These are phyloP conservation scores for Drosophila prolongata DNA, from an alignment of 2,888 invertebrate genomes.

Conservation along the genomic window DNA sequence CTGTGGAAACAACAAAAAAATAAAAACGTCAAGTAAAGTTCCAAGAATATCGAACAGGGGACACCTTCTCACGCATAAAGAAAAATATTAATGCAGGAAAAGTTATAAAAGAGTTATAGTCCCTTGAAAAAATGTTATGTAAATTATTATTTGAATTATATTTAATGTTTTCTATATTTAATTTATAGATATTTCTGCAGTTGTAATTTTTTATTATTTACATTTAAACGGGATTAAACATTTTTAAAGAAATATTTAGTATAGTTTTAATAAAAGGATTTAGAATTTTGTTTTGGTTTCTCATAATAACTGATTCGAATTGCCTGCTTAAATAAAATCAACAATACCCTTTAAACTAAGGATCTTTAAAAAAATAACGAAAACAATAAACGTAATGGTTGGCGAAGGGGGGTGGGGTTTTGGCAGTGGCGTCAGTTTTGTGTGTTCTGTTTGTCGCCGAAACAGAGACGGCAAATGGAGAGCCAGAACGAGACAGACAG, in stretches of 20 bases:
- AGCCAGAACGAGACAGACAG: slow-evolving; percentile 23
- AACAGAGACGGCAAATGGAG: slow-evolving; percentile 26
- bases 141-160: no score
- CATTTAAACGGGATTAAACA: no score
- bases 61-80: neutral
- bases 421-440: slow-evolving; percentile 52
- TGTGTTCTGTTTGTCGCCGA: slow-evolving; percentile 48
- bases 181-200: no score
- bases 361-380: neutral
- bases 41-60: neutral
- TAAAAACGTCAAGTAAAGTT: neutral
- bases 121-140: no score
- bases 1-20: slow-evolving; percentile 24
- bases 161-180: no score
- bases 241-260: neutral
- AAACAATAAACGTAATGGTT: neutral
- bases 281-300: no score
- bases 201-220: no score
- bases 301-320: no score
- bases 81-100: no score
- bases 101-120: no score
- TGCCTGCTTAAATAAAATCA: no score
- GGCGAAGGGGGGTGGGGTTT: neutral
- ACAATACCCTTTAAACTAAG: neutral
- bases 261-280: neutral